Percentiles rank a stretch among this genome's conserved stretches.
These are phyloP conservation scores for Papilio machaon DNA, from an alignment of 1,140 invertebrate genomes.

Conservation along the genomic window DNA sequence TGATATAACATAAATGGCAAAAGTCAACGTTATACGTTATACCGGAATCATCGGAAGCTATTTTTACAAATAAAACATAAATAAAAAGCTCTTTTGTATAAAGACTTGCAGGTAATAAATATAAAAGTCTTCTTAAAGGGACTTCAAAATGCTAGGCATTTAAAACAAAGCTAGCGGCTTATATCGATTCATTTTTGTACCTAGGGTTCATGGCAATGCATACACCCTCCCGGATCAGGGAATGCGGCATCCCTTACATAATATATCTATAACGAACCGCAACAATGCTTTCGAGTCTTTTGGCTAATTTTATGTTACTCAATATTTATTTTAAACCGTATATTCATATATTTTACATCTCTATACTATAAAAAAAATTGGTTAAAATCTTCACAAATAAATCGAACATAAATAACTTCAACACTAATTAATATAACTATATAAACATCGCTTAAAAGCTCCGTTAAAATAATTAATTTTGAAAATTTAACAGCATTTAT, in stretches of 20 bases:
- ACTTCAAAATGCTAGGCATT: constrained; percentile 17
- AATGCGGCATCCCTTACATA: constrained; percentile 3
- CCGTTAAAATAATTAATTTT: constrained; percentile 10
- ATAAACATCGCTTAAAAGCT: not conserved
- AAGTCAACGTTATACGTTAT: not conserved
- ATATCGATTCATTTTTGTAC: constrained; percentile 14
- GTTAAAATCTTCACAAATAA: not conserved
- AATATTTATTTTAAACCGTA: not conserved
- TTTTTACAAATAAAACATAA: not conserved
- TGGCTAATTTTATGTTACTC: not conserved
- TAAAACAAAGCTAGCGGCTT: constrained; percentile 28
- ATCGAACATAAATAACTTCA: too few species aligned
- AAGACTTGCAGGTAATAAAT: constrained; percentile 3
- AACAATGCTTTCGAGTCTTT: not conserved
- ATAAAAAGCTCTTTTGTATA: constrained; percentile 1
- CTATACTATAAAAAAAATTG: not conserved
- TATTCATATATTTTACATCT: not conserved
- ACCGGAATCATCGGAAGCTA: not conserved
- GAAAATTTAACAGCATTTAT: not conserved
- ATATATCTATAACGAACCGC: not conserved
- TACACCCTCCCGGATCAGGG: constrained; percentile 9
- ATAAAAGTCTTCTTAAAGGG: not conserved
- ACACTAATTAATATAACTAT: constrained; percentile 1
- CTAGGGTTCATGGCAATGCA: constrained; percentile 16
- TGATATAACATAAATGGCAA: not conserved